Conservation (phyloP, 2,888 invertebrate species). For the Mycalesis mineus region DNA sequence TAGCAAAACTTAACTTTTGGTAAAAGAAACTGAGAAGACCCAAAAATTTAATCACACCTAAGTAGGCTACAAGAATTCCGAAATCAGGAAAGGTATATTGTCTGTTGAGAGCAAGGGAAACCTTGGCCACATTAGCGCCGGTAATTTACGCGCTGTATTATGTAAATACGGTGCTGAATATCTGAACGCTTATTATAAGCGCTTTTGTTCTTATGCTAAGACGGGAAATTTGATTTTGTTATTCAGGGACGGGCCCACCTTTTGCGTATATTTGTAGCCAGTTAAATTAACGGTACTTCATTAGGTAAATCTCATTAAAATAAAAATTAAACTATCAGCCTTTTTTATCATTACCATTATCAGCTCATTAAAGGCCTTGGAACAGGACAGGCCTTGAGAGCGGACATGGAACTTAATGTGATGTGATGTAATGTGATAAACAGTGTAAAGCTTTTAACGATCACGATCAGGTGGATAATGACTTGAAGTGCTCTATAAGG, state of each 20-base stretch:
- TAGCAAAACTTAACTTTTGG: too few relatives aligned
- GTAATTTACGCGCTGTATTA: slow-evolving; percentile 16
- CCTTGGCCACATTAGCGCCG: slow-evolving; percentile 6
- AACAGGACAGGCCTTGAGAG: too few relatives aligned
- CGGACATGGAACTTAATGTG: too few relatives aligned
- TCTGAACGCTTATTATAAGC: slow-evolving; percentile 13
- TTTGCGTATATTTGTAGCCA: background rate
- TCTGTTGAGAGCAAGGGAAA: background rate
- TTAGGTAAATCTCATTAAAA: background rate
- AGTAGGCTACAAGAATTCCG: background rate
- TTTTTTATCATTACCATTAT: too few relatives aligned
- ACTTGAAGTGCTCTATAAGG: too few relatives aligned
- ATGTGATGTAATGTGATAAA: too few relatives aligned
- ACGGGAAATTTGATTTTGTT: slow-evolving; percentile 16
- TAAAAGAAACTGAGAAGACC: background rate
- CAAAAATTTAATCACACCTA: background rate
- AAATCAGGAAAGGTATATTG: background rate
- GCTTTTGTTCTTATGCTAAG: slow-evolving; percentile 10
- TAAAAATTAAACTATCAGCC: too few relatives aligned
- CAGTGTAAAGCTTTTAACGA: too few relatives aligned
- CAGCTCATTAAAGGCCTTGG: too few relatives aligned
- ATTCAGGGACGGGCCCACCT: background rate
- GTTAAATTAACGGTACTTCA: background rate
- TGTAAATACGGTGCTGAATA: slow-evolving; percentile 17
- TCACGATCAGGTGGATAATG: too few relatives aligned